Percentiles rank a stretch among this genome's conserved stretches.
Evolutionary conservation across 53 echinoderm and acorn worm genomes (phyloP).

Genomic region (Stichopus horrens): DNA sequence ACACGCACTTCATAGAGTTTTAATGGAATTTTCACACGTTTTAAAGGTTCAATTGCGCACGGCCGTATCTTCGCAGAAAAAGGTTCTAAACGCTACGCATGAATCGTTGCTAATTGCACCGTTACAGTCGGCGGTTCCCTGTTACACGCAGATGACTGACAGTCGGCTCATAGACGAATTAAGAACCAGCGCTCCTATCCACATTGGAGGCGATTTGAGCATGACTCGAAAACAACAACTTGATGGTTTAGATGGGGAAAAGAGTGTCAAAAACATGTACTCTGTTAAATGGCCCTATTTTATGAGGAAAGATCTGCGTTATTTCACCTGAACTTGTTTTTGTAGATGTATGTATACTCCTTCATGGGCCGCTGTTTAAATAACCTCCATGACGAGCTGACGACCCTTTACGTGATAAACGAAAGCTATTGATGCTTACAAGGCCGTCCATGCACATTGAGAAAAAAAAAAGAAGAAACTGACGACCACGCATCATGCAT

Average conservation of each 20-base stretch:
- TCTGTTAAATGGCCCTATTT: constrained; percentile 46
- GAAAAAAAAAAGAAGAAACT: too few relatives aligned
- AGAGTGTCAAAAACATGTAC: constrained; percentile 48
- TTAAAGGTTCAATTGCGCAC: constrained; percentile 53
- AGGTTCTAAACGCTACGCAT: constrained; percentile 45
- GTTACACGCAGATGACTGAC: constrained; percentile 35
- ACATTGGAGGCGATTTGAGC: constrained; percentile 43
- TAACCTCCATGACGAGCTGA: constrained; percentile 1
- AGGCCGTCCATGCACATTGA: not conserved
- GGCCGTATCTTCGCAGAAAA: constrained; percentile 36
- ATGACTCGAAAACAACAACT: constrained; percentile 41
- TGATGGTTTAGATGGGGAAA: constrained; percentile 35
- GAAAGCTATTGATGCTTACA: constrained; percentile 7
- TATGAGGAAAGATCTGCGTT: constrained; percentile 44
- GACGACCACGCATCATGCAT: too few relatives aligned
- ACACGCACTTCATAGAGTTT: constrained; percentile 52
- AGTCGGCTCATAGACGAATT: constrained; percentile 32
- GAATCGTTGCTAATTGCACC: constrained; percentile 45
- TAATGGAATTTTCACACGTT: constrained; percentile 49
- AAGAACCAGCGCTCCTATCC: constrained; percentile 14
- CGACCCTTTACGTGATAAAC: not conserved
- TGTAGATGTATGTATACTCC: not conserved
- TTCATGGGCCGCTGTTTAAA: not conserved
- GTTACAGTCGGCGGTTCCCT: constrained; percentile 36
- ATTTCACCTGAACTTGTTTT: constrained; percentile 40